Evolutionary conservation across 2,797 vertebrate species (phyloP).

Genomic region (Nannoperca australis): DNA sequence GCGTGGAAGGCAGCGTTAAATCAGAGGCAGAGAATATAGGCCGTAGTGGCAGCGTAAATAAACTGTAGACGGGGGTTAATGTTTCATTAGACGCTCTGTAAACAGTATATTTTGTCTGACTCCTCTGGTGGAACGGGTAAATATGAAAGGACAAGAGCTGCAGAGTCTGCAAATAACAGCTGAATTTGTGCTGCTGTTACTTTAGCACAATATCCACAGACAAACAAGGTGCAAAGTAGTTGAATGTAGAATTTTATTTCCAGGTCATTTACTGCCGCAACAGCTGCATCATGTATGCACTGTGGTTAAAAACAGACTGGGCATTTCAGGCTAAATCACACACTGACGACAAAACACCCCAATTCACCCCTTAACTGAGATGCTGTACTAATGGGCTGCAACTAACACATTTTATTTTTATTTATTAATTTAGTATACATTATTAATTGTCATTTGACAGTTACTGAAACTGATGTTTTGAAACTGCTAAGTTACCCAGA

Average conservation of each 20-base stretch:
- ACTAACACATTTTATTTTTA: background rate
- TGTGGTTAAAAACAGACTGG: conserved; percentile 1
- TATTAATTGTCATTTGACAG: background rate
- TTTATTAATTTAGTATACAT: background rate
- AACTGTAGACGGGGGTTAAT: conserved; percentile 66
- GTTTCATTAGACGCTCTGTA: conserved; percentile 60
- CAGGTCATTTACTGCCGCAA: conserved; percentile 13
- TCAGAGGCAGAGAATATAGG: conserved; percentile 20
- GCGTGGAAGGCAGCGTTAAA: conserved; percentile 11
- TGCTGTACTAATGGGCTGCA: background rate
- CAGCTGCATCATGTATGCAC: background rate
- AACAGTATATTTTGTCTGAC: conserved; percentile 21
- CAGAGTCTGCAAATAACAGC: conserved; percentile 3
- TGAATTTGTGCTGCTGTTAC: conserved; percentile 1
- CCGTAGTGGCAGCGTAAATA: conserved; percentile 48
- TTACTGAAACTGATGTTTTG: background rate
- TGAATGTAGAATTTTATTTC: background rate
- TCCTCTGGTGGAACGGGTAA: background rate
- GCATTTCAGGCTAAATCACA: conserved; percentile 2
- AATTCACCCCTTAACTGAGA: conserved; percentile 19
- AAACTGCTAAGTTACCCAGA: background rate
- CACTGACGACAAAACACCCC: background rate
- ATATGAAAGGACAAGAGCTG: background rate
- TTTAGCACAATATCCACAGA: background rate
- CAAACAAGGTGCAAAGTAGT: background rate